Evolutionary conservation across 1,140 invertebrate species (phyloP).

Genomic region (Macrotrachela quadricornifera): DNA sequence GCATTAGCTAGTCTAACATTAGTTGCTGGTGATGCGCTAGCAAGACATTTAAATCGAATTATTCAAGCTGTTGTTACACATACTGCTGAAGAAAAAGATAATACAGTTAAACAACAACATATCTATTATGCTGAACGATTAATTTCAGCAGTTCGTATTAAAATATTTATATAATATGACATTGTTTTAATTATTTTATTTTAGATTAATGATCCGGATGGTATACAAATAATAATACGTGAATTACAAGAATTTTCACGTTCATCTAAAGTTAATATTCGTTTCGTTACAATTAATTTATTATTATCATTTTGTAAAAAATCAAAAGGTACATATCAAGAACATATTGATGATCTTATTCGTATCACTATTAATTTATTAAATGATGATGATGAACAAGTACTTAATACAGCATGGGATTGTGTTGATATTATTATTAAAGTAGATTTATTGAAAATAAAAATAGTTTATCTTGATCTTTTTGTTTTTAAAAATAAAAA

Average conservation of each 20-base stretch:
- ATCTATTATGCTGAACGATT: neutral
- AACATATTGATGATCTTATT: slow-evolving; percentile 63
- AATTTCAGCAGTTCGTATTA: no score
- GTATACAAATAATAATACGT: slow-evolving; percentile 65
- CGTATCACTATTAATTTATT: slow-evolving; percentile 67
- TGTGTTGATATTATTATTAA: slow-evolving; percentile 70
- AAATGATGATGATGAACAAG: slow-evolving; percentile 52
- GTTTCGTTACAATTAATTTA: slow-evolving; percentile 58
- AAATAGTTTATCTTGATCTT: slow-evolving; percentile 1
- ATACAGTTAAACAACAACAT: slow-evolving; percentile 31
- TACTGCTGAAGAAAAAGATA: slow-evolving; percentile 36
- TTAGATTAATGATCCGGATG: slow-evolving; percentile 55
- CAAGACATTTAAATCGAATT: slow-evolving; percentile 67
- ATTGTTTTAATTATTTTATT: slow-evolving; percentile 20
- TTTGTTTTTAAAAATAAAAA: neutral
- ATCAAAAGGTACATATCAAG: slow-evolving; percentile 54
- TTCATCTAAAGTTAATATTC: slow-evolving; percentile 20
- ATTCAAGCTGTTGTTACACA: slow-evolving; percentile 64
- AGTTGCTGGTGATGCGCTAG: slow-evolving; percentile 72
- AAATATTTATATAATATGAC: no score
- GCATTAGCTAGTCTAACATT: slow-evolving; percentile 63
- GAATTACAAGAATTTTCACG: slow-evolving; percentile 42
- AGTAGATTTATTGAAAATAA: slow-evolving; percentile 27
- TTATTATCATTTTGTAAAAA: slow-evolving; percentile 69
- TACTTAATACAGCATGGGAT: slow-evolving; percentile 65